phyloP scores from a whole-genome alignment of 2,888 invertebrate genomes.

The Oeneis ivallda region DNA sequence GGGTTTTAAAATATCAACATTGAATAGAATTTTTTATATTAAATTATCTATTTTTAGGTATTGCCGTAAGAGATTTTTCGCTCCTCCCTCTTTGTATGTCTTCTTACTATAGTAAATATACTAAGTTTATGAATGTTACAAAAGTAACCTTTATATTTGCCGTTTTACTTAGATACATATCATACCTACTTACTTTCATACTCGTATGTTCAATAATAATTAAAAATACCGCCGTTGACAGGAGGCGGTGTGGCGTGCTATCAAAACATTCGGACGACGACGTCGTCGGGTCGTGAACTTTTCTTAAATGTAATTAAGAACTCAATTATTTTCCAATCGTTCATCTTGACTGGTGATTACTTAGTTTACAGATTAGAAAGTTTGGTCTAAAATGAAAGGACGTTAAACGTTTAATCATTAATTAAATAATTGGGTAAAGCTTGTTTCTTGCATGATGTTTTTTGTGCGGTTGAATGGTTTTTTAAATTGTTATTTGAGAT shows the following conservation, averaged over 20 bases:
- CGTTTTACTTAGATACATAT: neutral
- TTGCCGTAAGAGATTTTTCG: too few relatives aligned
- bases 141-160: constrained; percentile 6
- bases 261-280: constrained; percentile 23
- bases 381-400: too few relatives aligned
- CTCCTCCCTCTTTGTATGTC: too few relatives aligned
- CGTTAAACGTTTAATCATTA: too few relatives aligned
- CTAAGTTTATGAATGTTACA: too few relatives aligned
- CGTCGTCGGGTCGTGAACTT: constrained; percentile 10
- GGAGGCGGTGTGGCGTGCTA: neutral
- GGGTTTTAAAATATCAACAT: too few relatives aligned
- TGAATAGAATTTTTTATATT: too few relatives aligned
- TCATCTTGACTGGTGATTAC: constrained; percentile 28
- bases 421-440: neutral
- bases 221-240: constrained; percentile 20
- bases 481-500: too few relatives aligned
- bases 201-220: neutral
- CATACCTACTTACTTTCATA: neutral
- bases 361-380: constrained; percentile 8
- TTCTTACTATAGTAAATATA: too few relatives aligned
- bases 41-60: too few relatives aligned
- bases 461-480: too few relatives aligned
- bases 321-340: constrained; percentile 27
- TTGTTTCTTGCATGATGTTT: neutral
- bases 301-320: constrained; percentile 11